A percentile compares a stretch with the other conserved stretches of the same genome.
Evolutionary conservation across 2,888 invertebrate species (phyloP).

Genomic region (Rhyacophila evoluta): DNA sequence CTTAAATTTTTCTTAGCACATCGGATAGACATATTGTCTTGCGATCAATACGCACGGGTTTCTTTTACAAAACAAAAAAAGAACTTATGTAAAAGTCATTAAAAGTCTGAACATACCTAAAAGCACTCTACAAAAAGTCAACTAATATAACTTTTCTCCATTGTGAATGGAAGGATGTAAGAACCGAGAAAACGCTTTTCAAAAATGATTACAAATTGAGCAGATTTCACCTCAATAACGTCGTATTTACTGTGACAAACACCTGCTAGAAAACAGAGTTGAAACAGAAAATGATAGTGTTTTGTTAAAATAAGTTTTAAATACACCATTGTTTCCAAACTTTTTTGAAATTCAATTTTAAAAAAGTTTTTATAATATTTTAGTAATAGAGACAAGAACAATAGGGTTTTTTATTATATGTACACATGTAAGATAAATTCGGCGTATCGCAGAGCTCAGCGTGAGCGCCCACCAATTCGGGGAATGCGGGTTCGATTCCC

Average conservation of each 20-base stretch:
- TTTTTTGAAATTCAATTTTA: neutral
- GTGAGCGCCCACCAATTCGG: too few relatives aligned
- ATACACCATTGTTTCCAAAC: neutral
- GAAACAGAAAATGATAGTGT: slow-evolving; percentile 10
- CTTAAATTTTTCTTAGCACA: too few relatives aligned
- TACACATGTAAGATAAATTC: too few relatives aligned
- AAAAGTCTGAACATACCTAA: slow-evolving; percentile 17
- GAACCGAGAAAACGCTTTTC: neutral
- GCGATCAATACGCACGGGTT: neutral
- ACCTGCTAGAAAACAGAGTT: neutral
- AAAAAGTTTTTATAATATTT: neutral
- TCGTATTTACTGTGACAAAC: neutral
- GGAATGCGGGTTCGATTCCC: too few relatives aligned
- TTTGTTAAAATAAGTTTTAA: slow-evolving; percentile 7
- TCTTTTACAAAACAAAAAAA: slow-evolving; percentile 16
- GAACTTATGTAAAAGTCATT: slow-evolving; percentile 28
- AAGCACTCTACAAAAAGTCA: slow-evolving; percentile 20
- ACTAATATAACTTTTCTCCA: neutral
- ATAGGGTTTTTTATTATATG: too few relatives aligned
- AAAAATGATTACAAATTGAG: neutral
- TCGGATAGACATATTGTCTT: too few relatives aligned
- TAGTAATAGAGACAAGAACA: too few relatives aligned
- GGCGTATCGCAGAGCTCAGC: too few relatives aligned
- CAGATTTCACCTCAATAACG: neutral
- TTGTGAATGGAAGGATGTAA: neutral